A percentile compares a stretch with the other conserved stretches of the same genome.
These are phyloP conservation scores for Hydrolagus affinis DNA, from an alignment of 2,113 vertebrate genomes.

Conservation along the genomic window DNA sequence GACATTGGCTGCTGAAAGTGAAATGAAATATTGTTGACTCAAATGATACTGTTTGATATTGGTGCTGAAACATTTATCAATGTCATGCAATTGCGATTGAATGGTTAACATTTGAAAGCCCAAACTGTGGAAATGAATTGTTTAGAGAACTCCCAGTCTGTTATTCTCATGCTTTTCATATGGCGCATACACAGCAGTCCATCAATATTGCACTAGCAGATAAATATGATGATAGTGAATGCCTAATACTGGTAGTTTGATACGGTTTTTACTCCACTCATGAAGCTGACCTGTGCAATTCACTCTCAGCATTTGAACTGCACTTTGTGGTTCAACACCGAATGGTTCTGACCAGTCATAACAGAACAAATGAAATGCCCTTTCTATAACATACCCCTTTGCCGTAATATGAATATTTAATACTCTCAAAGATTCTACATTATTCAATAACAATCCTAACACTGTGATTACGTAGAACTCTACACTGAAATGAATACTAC, in stretches of 20 bases:
- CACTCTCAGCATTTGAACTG: background rate
- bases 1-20: too few relatives aligned
- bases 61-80: too few relatives aligned
- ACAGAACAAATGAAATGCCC: background rate
- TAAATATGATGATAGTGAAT: background rate
- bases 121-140: slow-evolving; percentile 1
- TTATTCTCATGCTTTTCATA: background rate
- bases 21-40: too few relatives aligned
- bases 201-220: background rate
- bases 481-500: background rate
- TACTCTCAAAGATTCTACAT: background rate
- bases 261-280: too few relatives aligned
- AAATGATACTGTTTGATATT: too few relatives aligned
- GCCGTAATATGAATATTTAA: background rate
- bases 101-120: too few relatives aligned
- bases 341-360: background rate
- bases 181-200: background rate
- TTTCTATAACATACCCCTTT: background rate
- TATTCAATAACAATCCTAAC: slow-evolving; percentile 1
- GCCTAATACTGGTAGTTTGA: background rate
- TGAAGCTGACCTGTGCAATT: background rate
- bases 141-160: background rate
- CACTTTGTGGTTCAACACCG: background rate
- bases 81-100: too few relatives aligned
- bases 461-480: background rate